phyloP scores from a whole-genome alignment of 2,888 invertebrate species.

The Luperina testacea region DNA sequence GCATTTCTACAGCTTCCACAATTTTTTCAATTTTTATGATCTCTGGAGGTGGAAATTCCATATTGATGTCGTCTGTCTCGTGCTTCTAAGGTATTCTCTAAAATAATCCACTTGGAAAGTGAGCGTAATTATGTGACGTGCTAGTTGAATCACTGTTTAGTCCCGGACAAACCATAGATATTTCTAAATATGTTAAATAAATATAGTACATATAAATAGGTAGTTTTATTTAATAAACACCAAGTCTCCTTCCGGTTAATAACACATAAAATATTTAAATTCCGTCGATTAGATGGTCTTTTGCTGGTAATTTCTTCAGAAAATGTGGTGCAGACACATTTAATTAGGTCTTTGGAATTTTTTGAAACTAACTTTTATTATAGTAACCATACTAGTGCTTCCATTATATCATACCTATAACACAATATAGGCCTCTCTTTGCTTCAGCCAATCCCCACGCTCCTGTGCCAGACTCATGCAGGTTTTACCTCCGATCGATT shows the following conservation, averaged over 20 bases:
- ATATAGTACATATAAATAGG: background rate
- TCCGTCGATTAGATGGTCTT: background rate
- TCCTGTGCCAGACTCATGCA: background rate
- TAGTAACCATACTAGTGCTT: background rate
- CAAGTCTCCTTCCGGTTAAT: background rate
- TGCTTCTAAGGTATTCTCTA: background rate
- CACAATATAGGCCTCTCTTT: background rate
- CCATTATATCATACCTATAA: background rate
- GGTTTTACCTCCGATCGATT: background rate
- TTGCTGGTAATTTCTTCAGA: background rate
- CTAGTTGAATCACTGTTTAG: background rate
- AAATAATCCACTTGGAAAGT: background rate
- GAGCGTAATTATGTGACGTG: background rate
- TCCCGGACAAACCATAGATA: background rate
- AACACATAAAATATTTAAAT: background rate
- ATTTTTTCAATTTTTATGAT: background rate
- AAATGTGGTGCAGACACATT: background rate
- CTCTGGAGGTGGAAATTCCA: background rate
- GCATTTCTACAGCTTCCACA: no score
- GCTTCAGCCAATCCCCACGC: background rate
- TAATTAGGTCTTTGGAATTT: background rate
- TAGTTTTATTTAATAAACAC: background rate
- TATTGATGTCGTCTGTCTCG: background rate
- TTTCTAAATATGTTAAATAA: background rate
- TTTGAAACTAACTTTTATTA: background rate